Evolutionary conservation across 2,888 invertebrate species (phyloP).

Genomic region (Folsomia candida): DNA sequence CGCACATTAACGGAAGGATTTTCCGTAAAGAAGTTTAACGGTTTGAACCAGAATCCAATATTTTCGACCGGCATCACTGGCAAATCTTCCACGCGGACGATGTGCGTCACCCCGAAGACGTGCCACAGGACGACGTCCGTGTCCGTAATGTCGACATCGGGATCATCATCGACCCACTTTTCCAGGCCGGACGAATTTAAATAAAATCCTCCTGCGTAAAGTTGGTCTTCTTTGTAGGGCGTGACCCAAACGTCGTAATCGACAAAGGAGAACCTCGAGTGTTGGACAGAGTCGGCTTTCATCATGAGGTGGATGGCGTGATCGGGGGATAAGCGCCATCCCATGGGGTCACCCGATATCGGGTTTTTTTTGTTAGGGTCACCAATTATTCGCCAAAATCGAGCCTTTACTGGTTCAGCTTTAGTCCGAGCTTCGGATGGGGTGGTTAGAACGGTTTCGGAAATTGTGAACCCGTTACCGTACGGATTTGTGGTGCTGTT

Average conservation of each 20-base stretch:
- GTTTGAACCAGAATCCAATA: constrained; percentile 27
- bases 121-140: constrained; percentile 28
- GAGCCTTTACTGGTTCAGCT: not conserved
- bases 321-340: not conserved
- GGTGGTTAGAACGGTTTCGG: not conserved
- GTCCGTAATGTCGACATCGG: constrained; percentile 1
- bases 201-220: constrained; percentile 23
- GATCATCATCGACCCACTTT: constrained; percentile 19
- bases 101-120: constrained; percentile 20
- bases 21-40: constrained; percentile 33
- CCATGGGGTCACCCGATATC: not conserved
- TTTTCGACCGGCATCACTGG: constrained; percentile 22
- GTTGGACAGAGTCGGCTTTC: constrained; percentile 8
- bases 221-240: constrained; percentile 19
- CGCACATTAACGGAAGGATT: constrained; percentile 28
- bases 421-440: not conserved
- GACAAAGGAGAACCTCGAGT: constrained; percentile 8
- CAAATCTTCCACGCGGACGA: constrained; percentile 19
- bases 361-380: not conserved
- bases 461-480: not conserved
- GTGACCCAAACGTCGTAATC: constrained; percentile 29
- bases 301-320: not conserved
- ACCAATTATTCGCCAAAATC: not conserved
- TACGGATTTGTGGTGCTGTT: no score
- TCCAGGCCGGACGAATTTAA: constrained; percentile 20